phyloP scores from a whole-genome alignment of 2,113 vertebrate genomes.

The Pterocles burchelli region DNA sequence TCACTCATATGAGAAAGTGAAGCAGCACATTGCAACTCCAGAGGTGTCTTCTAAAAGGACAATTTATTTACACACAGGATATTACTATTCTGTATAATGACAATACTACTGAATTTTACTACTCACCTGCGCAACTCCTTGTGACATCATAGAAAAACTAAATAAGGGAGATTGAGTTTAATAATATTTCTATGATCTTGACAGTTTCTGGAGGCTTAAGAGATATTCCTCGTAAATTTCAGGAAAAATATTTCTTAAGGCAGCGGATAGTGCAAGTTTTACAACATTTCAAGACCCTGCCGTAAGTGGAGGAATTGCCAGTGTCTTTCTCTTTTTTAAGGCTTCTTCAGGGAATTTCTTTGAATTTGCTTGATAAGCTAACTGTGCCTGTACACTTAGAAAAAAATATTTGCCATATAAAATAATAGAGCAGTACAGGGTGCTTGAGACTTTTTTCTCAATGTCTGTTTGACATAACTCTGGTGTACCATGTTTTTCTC shows the following conservation, averaged over 20 bases:
- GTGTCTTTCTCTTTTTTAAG: neutral
- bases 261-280: neutral
- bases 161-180: neutral
- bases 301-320: neutral
- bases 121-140: neutral
- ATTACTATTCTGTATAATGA: neutral
- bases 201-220: neutral
- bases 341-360: neutral
- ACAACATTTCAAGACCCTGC: neutral
- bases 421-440: neutral
- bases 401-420: neutral
- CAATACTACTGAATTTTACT: neutral
- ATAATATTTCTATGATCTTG: neutral
- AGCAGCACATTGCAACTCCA: neutral
- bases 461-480: neutral
- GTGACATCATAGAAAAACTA: neutral
- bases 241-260: neutral
- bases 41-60: neutral
- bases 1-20: neutral
- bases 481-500: neutral
- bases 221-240: neutral
- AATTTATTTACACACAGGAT: neutral
- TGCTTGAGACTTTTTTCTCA: neutral
- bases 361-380: neutral
- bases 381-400: neutral